These are phyloP conservation scores for Halcyon smyrnensis DNA, from an alignment of 2,797 vertebrate genomes.

Conservation along the genomic window DNA sequence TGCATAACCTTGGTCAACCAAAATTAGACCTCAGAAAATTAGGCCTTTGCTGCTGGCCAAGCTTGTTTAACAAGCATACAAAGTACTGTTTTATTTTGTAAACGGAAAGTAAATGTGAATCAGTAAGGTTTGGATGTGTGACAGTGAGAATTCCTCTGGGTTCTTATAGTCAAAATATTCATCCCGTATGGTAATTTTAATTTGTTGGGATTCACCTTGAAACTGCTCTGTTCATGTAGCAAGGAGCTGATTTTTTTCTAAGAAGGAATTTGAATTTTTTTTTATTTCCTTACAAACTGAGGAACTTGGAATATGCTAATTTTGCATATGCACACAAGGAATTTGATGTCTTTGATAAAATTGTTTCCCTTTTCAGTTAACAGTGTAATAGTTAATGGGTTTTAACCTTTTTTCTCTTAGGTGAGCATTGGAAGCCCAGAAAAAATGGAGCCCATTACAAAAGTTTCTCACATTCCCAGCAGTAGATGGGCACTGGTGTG, in stretches of 20 bases:
- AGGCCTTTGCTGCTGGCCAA: background rate
- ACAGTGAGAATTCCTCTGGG: background rate
- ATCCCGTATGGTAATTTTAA: background rate
- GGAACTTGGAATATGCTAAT: background rate
- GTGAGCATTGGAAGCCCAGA: conserved; percentile 97
- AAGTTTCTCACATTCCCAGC: conserved; percentile 96
- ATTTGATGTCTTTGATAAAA: background rate
- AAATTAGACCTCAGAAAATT: background rate
- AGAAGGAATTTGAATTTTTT: background rate
- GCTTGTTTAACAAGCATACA: background rate
- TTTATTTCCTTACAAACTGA: background rate
- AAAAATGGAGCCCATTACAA: conserved; percentile 99
- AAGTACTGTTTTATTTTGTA: background rate
- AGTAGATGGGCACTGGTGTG: conserved; percentile 96
- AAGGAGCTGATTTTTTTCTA: background rate
- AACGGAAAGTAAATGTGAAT: background rate
- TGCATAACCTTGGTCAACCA: background rate
- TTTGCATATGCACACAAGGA: background rate
- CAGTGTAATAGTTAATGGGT: background rate
- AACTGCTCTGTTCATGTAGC: background rate
- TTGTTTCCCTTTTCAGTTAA: background rate
- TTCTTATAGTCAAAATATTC: background rate
- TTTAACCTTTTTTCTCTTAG: conserved; percentile 56
- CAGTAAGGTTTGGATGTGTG: background rate
- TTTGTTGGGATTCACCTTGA: background rate